Conservation (phyloP, 1,140 invertebrate species). For the Brachystomella parvula region DNA sequence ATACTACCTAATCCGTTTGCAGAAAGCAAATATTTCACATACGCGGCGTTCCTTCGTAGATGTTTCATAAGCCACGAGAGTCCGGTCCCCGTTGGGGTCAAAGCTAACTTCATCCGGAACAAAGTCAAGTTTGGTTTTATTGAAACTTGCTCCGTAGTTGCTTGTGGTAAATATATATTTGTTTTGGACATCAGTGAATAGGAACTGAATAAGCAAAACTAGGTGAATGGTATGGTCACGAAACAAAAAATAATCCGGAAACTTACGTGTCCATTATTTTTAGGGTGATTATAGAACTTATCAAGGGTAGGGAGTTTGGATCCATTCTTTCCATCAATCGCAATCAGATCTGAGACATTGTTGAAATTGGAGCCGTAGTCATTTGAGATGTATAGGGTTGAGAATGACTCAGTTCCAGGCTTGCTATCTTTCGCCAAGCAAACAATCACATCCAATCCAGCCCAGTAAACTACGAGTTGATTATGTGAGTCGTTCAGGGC, state of each 20-base stretch:
- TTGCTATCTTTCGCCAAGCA: conserved; percentile 62
- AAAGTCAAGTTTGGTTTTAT: conserved; percentile 55
- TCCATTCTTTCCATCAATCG: conserved; percentile 43
- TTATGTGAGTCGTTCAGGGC: conserved; percentile 72
- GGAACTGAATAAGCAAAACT: conserved; percentile 54
- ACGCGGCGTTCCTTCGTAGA: conserved; percentile 58
- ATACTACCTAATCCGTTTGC: background rate
- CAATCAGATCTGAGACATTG: conserved; percentile 56
- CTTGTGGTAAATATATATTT: conserved; percentile 67
- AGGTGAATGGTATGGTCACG: background rate
- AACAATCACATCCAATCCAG: conserved; percentile 76
- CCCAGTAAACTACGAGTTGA: conserved; percentile 82
- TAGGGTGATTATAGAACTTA: conserved; percentile 75
- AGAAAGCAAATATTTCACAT: conserved; percentile 40
- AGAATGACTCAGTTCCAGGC: conserved; percentile 47
- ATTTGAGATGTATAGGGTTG: conserved; percentile 72
- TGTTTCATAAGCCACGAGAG: conserved; percentile 63
- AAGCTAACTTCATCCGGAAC: conserved; percentile 66
- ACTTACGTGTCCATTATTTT: conserved; percentile 61
- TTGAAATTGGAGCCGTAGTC: conserved; percentile 72
- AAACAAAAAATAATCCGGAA: conserved; percentile 37
- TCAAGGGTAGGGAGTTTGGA: conserved; percentile 55
- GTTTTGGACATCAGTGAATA: conserved; percentile 71
- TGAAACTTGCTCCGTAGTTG: conserved; percentile 62
- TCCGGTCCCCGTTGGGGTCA: conserved; percentile 56